Base-by-base conservation (phyloP, 2,888 invertebrate genomes). In the Labia minor region DNA sequence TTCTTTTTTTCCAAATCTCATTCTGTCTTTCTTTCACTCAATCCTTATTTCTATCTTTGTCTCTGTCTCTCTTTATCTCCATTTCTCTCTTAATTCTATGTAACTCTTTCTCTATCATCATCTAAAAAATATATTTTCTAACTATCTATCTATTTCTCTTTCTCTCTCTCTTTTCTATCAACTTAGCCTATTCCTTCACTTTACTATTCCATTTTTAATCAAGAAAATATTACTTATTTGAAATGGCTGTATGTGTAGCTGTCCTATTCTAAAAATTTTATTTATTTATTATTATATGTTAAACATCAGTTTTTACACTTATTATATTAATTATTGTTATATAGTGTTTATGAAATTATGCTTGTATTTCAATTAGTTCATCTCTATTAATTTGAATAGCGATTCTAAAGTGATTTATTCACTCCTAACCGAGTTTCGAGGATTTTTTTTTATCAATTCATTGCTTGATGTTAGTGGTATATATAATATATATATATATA, bases 391-490 rank as follows among this genome's bases (percentile, higher is more conserved):
- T 49, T n/a, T n/a, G 14, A 49, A 49, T 49, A 49, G 49, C 49
- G n/a, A n/a, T 49, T 49, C n/a, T 16, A 49, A 49, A 49, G 49
- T 49, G 6, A 33, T 11, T 33, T 33, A 49, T 49, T 49, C 49
- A 49, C 49, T 49, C n/a, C 49, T 16, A 49, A 49, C 49, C 49
- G 49, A 49, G 49, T 49, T 4, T 16, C 49, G 49, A 49, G 49
- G 49, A 49, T 49, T 26, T 49, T 16, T 14, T 49, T 49, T 49
- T 49, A 8, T 49, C 49, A 49, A 49, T 49, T 49, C 49, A 10
- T 49, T 4, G 49, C 49, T 49, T 49, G 49, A 49, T 49, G 49
- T 49, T 49, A 49, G 49, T 49, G 49, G n/a, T 49, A 49, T 49
- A n/a, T 16, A 8, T n/a, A n/a, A n/a, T n/a, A n/a, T n/a, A n/a